phyloP scores from a whole-genome alignment of 2,113 vertebrate species.

The Synchiropus splendidus region DNA sequence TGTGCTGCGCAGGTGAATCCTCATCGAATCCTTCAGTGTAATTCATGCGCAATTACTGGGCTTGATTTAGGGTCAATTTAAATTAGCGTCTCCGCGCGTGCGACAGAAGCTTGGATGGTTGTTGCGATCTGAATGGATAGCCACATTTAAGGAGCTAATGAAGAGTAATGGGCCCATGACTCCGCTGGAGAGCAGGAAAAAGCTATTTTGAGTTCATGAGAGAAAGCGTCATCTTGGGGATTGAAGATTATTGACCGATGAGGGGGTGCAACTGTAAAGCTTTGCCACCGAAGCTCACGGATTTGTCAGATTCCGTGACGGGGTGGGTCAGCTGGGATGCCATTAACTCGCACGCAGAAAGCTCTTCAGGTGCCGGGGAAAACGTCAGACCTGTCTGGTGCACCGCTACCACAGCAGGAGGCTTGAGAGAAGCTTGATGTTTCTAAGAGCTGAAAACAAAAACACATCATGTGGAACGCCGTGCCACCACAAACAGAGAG shows the following conservation, averaged over 20 bases:
- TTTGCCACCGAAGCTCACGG: slow-evolving; percentile 26
- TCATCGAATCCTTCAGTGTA: slow-evolving; percentile 25
- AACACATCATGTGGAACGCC: slow-evolving; percentile 40
- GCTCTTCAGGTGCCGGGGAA: slow-evolving; percentile 38
- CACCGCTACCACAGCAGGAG: slow-evolving; percentile 28
- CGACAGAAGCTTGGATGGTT: slow-evolving; percentile 29
- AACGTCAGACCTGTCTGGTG: slow-evolving; percentile 31
- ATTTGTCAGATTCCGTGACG: slow-evolving; percentile 8
- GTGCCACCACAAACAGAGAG: background rate
- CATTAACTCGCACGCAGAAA: slow-evolving; percentile 30
- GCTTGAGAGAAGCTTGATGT: slow-evolving; percentile 7
- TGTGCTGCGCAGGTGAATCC: slow-evolving; percentile 13
- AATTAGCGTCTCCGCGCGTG: slow-evolving; percentile 17
- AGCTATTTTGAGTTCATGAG: slow-evolving; percentile 60
- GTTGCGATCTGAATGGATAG: slow-evolving; percentile 55
- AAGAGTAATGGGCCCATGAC: slow-evolving; percentile 58
- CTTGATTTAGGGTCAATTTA: slow-evolving; percentile 45
- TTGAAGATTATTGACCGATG: slow-evolving; percentile 58
- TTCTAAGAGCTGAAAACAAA: slow-evolving; percentile 25
- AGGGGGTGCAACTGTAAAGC: slow-evolving; percentile 53
- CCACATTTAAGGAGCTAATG: slow-evolving; percentile 63
- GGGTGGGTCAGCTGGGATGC: slow-evolving; percentile 31
- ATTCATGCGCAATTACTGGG: slow-evolving; percentile 36
- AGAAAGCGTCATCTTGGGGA: slow-evolving; percentile 57
- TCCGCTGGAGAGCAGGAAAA: slow-evolving; percentile 40